Percentiles rank a stretch among this genome's conserved stretches.
These are phyloP conservation scores for Criorhina ranunculi DNA, from an alignment of 2,888 invertebrate species.

Conservation along the genomic window DNA sequence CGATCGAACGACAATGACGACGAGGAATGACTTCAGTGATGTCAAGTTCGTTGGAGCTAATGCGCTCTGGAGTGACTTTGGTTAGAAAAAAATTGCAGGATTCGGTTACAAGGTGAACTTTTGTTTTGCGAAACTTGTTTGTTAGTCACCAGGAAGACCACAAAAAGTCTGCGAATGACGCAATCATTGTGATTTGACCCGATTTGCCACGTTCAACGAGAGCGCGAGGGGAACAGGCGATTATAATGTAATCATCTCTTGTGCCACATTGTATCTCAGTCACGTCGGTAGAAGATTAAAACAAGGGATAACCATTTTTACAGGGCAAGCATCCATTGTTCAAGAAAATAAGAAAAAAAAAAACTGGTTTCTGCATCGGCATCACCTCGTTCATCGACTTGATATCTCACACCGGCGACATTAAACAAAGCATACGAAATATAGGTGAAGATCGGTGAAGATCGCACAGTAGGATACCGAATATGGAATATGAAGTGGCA, in stretches of 20 bases:
- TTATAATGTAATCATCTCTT: background rate
- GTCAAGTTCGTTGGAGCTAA: background rate
- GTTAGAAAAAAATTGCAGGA: no score
- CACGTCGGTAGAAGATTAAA: background rate
- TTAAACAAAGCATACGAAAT: constrained; percentile 28
- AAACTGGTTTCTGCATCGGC: constrained; percentile 24
- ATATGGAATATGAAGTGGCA: constrained; percentile 2
- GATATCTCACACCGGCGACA: constrained; percentile 3
- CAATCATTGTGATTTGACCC: background rate
- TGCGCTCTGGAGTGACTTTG: background rate
- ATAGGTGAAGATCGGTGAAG: constrained; percentile 61
- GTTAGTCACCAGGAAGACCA: background rate
- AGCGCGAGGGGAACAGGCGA: background rate
- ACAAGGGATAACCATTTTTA: constrained; percentile 5
- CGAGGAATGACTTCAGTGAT: constrained; percentile 3
- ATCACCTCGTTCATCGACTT: background rate
- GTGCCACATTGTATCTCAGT: background rate
- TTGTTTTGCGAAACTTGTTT: background rate
- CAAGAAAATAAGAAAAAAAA: background rate
- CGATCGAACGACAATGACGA: background rate
- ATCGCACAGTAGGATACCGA: constrained; percentile 38
- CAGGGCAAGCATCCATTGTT: constrained; percentile 33
- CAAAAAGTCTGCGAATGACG: background rate
- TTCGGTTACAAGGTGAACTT: background rate
- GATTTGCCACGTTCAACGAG: background rate